Conservation (phyloP, 2,888 invertebrate genomes). For the Neria commutata region DNA sequence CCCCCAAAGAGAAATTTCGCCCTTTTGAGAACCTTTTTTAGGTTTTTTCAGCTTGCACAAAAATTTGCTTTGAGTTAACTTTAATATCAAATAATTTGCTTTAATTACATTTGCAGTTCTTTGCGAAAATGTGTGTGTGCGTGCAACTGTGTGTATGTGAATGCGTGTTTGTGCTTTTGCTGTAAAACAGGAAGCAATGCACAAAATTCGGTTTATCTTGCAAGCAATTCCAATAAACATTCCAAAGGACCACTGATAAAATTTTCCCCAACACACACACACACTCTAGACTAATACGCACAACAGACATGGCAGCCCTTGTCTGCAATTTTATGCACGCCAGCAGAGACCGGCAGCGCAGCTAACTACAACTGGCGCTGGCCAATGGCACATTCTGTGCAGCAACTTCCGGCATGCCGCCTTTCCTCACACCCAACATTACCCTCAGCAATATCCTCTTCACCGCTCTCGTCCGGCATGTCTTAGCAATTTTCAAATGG, state of each 20-base stretch:
- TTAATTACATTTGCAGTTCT: background rate
- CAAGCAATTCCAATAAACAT: constrained; percentile 32
- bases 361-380: too few species aligned
- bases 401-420: background rate
- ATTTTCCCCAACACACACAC: background rate
- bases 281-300: background rate
- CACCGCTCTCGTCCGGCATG: background rate
- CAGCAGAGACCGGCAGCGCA: background rate
- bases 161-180: background rate
- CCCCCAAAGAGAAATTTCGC: too few species aligned
- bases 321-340: background rate
- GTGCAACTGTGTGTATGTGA: too few species aligned
- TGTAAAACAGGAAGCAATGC: background rate
- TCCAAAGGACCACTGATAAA: constrained; percentile 15
- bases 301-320: too few species aligned
- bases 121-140: too few species aligned
- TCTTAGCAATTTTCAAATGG: background rate
- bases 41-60: background rate
- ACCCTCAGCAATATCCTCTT: background rate
- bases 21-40: too few species aligned
- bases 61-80: background rate
- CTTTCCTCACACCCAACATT: background rate
- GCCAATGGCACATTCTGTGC: background rate
- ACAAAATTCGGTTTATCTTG: constrained; percentile 22
- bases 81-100: too few species aligned